Evolutionary conservation across 2,888 invertebrate species (phyloP).

Genomic region (Lithophane semibrunnea): DNA sequence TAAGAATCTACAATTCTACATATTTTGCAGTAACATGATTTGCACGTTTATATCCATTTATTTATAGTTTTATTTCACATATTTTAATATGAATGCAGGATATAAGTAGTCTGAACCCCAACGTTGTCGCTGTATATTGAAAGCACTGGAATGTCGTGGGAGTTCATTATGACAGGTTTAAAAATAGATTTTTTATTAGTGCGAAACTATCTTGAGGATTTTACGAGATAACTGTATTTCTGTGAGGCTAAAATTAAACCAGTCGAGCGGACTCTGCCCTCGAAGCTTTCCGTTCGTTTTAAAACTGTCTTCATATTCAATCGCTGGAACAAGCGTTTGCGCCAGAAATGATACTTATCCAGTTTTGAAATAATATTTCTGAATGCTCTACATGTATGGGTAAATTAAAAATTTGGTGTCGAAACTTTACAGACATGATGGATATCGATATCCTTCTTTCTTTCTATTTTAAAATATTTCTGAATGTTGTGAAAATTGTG

Average conservation of each 20-base stretch:
- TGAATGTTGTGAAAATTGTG: conserved; percentile 26
- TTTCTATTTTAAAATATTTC: neutral
- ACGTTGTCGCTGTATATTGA: conserved; percentile 51
- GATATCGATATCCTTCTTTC: neutral
- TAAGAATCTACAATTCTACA: neutral
- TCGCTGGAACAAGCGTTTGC: neutral
- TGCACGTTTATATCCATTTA: conserved; percentile 19
- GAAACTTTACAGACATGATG: neutral
- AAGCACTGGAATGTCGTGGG: conserved; percentile 68
- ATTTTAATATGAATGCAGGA: conserved; percentile 45
- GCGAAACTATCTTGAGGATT: conserved; percentile 66
- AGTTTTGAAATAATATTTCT: neutral
- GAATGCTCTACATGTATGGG: no score
- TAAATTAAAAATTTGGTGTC: neutral
- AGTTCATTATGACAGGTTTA: conserved; percentile 67
- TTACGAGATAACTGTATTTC: conserved; percentile 68
- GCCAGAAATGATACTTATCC: neutral
- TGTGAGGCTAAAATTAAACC: conserved; percentile 64
- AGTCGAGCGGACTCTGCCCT: conserved; percentile 57
- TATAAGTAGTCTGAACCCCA: conserved; percentile 41
- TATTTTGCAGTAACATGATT: neutral
- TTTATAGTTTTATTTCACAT: conserved; percentile 21
- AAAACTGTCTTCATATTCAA: conserved; percentile 43
- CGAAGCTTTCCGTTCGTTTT: conserved; percentile 43
- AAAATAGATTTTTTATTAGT: conserved; percentile 68